phyloP scores from a whole-genome alignment of 2,113 vertebrate genomes.

The Phodopus roborovskii region DNA sequence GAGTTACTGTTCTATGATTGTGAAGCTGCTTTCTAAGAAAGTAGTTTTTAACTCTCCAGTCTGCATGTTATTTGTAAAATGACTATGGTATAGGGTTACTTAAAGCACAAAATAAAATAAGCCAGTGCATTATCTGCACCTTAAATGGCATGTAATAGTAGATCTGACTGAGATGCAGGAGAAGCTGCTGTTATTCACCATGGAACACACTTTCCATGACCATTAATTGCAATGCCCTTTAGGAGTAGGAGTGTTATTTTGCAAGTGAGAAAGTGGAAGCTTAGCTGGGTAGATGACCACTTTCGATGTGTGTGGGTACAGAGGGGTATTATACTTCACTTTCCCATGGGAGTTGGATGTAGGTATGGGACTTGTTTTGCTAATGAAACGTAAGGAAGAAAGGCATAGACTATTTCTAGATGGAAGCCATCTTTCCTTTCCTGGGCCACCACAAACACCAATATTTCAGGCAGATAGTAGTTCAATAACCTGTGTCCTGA shows the following conservation, averaged over 20 bases:
- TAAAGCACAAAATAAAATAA: constrained; percentile 29
- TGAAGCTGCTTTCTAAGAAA: neutral
- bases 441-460: neutral
- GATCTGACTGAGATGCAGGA: neutral
- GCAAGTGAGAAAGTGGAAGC: neutral
- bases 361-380: neutral
- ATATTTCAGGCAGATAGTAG: neutral
- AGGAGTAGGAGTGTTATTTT: neutral
- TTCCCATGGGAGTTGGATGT: neutral
- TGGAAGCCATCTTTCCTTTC: neutral
- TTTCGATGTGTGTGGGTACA: neutral
- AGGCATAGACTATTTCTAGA: neutral
- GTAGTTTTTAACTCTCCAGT: neutral
- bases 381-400: constrained; percentile 14
- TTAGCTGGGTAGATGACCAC: neutral
- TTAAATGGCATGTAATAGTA: neutral
- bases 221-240: neutral
- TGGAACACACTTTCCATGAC: neutral
- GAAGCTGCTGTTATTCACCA: neutral
- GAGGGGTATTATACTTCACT: neutral
- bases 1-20: neutral
- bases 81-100: neutral
- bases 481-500: neutral
- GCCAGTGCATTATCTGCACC: neutral
- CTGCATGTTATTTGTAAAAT: neutral